Conservation (phyloP, 2,113 vertebrate species). For the Zosterops hypoxanthus region DNA sequence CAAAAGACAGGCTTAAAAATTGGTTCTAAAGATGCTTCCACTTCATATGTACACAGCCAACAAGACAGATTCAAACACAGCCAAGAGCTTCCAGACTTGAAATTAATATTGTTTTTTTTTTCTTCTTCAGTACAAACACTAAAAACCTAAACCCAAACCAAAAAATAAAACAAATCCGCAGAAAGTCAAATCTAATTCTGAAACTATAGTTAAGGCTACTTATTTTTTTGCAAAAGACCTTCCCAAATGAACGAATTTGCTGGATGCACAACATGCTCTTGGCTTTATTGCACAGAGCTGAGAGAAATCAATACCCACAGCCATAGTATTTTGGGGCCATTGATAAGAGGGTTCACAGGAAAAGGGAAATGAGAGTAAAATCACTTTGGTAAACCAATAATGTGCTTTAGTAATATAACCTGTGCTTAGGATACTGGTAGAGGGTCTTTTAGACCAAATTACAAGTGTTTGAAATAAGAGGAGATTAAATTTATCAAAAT, state of each 20-base stretch:
- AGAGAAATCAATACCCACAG: neutral
- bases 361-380: neutral
- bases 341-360: neutral
- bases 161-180: neutral
- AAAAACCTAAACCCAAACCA: neutral
- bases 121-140: neutral
- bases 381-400: neutral
- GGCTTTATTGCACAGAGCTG: neutral
- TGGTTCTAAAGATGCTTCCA: neutral
- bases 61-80: neutral
- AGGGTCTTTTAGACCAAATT: neutral
- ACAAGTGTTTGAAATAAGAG: neutral
- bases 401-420: neutral
- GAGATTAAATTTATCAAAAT: neutral
- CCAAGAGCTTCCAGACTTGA: constrained; percentile 1
- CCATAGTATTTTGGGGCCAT: neutral
- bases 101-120: neutral
- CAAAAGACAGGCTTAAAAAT: constrained; percentile 31
- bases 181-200: constrained; percentile 10
- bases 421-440: neutral
- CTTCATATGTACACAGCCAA: constrained; percentile 28
- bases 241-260: neutral
- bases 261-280: neutral
- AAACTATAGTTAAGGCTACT: neutral
- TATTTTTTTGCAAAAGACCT: neutral